Evolutionary conservation across 1,140 invertebrate genomes (phyloP), one percentile per base, ranked within the genome.

Genomic region (Drosophila chauvacae): DNA sequence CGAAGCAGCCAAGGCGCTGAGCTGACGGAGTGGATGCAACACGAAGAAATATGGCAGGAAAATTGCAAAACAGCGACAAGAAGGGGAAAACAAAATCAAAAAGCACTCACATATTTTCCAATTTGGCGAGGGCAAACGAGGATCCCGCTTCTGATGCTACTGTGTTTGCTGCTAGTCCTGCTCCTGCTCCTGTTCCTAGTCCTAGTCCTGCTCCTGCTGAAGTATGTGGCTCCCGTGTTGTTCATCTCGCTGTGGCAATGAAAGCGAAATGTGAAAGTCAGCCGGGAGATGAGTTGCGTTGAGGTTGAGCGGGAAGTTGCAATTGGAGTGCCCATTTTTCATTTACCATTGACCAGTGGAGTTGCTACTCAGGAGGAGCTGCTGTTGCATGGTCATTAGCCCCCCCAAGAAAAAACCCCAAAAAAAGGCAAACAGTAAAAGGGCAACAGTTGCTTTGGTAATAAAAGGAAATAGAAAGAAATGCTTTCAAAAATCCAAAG

Each of bases 61-160:
- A 77, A 81, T 81, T 77, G 73, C 77, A 61, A 64, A 62, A 44
- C 58, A 63, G 30, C 50, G 47, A 58, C 20, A 56, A 47, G 47
- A 70, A 56, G 68, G 66, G 53, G 37, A 65, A 59, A 65, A 75
- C 42, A 76, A 62, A 63, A 77, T 79, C 50, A 62, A 77, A 77
- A 83, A 77, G 84, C 84, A 83, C 80, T 83, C 84, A 84, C 83
- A 87, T 87, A 87, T 87, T 87, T 88, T 88, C 84, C 84, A 87
- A 87, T 87, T 88, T 88, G 77, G 73, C 76, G 68, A 66, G 57
- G 60, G 62, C 56, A 61, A 64, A 33, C 53, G 53, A 56, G 53
- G 18, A 56, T 16, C 20, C 35, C 39, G 53, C 35, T 37, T 1
- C 13, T 63, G 18, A 9, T 37, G 20, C 30, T 45, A 9, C 41